Evolutionary conservation across 2,888 invertebrate genomes (phyloP).

Genomic region (Tolmerus cingulatus): DNA sequence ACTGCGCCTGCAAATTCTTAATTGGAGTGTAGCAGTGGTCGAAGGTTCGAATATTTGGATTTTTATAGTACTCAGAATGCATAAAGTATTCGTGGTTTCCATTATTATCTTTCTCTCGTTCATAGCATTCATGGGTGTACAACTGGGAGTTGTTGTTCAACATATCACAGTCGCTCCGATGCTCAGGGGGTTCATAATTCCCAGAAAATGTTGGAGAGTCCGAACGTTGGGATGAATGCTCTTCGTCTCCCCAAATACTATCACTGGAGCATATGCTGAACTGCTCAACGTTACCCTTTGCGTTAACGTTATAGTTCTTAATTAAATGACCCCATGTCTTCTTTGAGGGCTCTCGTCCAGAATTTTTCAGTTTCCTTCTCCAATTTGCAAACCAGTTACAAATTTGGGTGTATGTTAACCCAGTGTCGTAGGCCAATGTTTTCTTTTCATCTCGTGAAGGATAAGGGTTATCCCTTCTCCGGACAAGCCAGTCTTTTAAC

Average conservation of each 20-base stretch:
- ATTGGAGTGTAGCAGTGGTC: slow-evolving; percentile 59
- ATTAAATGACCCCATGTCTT: slow-evolving; percentile 78
- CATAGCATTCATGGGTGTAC: slow-evolving; percentile 11
- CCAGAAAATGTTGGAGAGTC: slow-evolving; percentile 42
- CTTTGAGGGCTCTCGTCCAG: slow-evolving; percentile 72
- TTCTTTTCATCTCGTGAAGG: slow-evolving; percentile 81
- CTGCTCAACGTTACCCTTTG: slow-evolving; percentile 80
- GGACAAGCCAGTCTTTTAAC: slow-evolving; percentile 79
- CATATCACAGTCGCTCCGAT: background rate
- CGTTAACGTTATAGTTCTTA: slow-evolving; percentile 75
- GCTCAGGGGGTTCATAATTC: background rate
- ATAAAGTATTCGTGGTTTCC: background rate
- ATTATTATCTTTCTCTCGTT: background rate
- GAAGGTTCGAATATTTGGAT: slow-evolving; percentile 43
- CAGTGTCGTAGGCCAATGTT: slow-evolving; percentile 75
- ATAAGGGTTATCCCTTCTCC: slow-evolving; percentile 80
- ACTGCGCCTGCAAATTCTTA: slow-evolving; percentile 54
- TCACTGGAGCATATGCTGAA: slow-evolving; percentile 81
- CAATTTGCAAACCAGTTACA: slow-evolving; percentile 85
- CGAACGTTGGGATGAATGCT: slow-evolving; percentile 53
- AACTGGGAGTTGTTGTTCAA: slow-evolving; percentile 42
- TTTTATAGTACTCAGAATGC: slow-evolving; percentile 36
- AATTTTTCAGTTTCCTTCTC: slow-evolving; percentile 80
- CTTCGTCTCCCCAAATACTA: slow-evolving; percentile 80
- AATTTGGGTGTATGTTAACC: slow-evolving; percentile 80